phyloP scores from a whole-genome alignment of 2,797 vertebrate species.

The Xiphophorus birchmanni region DNA sequence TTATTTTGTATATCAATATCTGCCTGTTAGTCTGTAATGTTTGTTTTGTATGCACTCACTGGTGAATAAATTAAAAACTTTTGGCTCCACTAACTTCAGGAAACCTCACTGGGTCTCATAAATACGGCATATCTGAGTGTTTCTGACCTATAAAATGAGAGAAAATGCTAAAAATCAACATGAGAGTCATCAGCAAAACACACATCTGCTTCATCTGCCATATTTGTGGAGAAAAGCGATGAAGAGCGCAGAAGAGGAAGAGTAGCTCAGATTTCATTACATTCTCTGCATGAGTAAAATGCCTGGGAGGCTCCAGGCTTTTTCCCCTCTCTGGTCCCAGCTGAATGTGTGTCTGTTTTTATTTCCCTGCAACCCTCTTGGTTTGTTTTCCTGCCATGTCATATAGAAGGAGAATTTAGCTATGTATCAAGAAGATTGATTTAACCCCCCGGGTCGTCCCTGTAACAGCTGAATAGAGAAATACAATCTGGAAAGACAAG shows the following conservation, averaged over 20 bases:
- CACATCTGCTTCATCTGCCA: background rate
- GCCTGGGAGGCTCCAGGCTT: constrained; percentile 48
- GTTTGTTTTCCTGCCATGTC: constrained; percentile 10
- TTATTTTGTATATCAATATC: too few species aligned
- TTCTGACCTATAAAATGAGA: background rate
- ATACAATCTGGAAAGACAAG: background rate
- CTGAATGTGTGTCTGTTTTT: constrained; percentile 18
- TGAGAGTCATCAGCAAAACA: constrained; percentile 3
- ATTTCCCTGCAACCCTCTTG: background rate
- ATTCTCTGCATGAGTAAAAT: constrained; percentile 61
- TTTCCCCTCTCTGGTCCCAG: constrained; percentile 22
- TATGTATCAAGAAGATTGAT: constrained; percentile 53
- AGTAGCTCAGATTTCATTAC: constrained; percentile 64
- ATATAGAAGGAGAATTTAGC: background rate
- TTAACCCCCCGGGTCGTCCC: constrained; percentile 48
- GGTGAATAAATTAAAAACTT: too few species aligned
- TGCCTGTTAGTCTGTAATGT: too few species aligned
- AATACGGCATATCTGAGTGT: background rate
- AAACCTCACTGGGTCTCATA: background rate
- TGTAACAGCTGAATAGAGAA: constrained; percentile 1
- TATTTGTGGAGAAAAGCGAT: constrained; percentile 8
- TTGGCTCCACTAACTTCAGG: background rate
- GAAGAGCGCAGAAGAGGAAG: constrained; percentile 17
- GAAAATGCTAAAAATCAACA: background rate
- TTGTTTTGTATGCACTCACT: too few species aligned